Evolutionary conservation across 2,888 invertebrate species (phyloP), one percentile per base, ranked within the genome.

Genomic region (Ptycholaimellus sp.): DNA sequence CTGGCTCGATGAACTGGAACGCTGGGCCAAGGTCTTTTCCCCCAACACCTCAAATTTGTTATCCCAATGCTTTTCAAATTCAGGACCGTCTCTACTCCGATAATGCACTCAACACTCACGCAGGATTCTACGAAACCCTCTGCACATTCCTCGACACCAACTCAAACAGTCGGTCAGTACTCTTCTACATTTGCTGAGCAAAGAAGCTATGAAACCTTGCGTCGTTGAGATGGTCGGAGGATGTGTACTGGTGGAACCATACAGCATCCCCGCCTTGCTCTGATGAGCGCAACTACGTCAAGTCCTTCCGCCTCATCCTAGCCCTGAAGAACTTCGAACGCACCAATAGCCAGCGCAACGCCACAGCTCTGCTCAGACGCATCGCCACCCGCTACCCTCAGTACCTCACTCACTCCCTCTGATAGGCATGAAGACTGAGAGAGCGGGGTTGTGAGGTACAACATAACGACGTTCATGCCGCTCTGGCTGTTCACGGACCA

Each of bases 401-500:
- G n/a, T n/a, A n/a, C n/a, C n/a, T n/a, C n/a, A n/a, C n/a, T n/a
- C n/a, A n/a, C n/a, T n/a, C n/a, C n/a, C n/a, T n/a, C n/a, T n/a
- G n/a, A n/a, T n/a, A n/a, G n/a, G n/a, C n/a, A n/a, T n/a, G n/a
- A n/a, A n/a, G n/a, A n/a, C n/a, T n/a, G n/a, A n/a, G n/a, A n/a
- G n/a, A n/a, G n/a, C n/a, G n/a, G n/a, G n/a, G n/a, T n/a, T n/a
- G n/a, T n/a, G n/a, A n/a, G n/a, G n/a, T 49, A 45, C 43, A 52
- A 52, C 40, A 44, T 52, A 11, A 50, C 50, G 2, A 51, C 52
- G 3, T 52, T 49, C 44, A 51, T 51, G 51, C 49, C 49, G 2
- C 40, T 52, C 3, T 52, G 51, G 51, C 42, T 51, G n/a, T 52
- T 52, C 45, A 49, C 49, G 11, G 53, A 53, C 38, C 53, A 53